Percentiles rank a stretch among this genome's conserved stretches.
phyloP scores from a whole-genome alignment of 1,140 invertebrate species.

The Paracyclopina nana region DNA sequence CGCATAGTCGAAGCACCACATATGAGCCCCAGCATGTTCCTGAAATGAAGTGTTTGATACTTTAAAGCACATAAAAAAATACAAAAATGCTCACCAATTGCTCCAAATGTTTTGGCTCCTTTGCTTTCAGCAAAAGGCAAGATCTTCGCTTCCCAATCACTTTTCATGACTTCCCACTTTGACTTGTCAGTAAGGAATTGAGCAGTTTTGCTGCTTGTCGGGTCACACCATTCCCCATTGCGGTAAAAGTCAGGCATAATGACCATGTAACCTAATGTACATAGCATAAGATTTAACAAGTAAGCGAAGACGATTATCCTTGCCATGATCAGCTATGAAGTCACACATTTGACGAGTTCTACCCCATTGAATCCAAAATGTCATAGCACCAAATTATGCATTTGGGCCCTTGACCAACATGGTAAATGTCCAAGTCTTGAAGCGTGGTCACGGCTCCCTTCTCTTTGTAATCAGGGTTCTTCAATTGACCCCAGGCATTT shows the following conservation, averaged over 20 bases:
- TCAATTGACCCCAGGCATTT: background rate
- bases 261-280: background rate
- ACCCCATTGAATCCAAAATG: background rate
- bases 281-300: too few relatives aligned
- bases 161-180: background rate
- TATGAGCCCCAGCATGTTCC: slow-evolving; percentile 7
- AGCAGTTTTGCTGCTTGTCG: background rate
- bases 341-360: background rate
- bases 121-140: background rate
- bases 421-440: background rate
- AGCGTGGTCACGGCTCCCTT: background rate
- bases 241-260: background rate
- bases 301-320: too few relatives aligned
- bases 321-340: background rate
- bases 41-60: background rate
- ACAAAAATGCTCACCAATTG: slow-evolving; percentile 3
- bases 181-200: background rate
- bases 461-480: background rate
- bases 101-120: slow-evolving; percentile 2
- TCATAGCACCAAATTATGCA: slow-evolving; percentile 7
- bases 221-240: background rate
- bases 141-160: background rate
- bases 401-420: background rate
- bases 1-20: background rate
- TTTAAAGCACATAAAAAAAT: background rate